Conservation (phyloP, 2,113 vertebrate genomes). For the Chloropsis hardwickii region DNA sequence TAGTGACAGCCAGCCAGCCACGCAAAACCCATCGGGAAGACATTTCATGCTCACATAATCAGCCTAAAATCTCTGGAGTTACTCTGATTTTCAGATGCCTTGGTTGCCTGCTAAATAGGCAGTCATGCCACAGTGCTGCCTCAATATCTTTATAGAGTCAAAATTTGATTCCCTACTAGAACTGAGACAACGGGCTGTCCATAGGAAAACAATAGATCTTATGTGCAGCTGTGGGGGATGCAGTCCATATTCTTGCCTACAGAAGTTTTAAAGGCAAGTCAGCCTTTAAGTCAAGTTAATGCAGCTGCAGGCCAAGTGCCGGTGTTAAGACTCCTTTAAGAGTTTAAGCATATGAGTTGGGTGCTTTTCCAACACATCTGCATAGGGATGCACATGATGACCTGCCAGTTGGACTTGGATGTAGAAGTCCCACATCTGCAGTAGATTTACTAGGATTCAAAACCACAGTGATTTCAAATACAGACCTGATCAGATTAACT, state of each 20-base stretch:
- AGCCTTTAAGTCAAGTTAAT: neutral
- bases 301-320: neutral
- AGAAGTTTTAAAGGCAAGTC: neutral
- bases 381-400: slow-evolving; percentile 2
- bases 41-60: neutral
- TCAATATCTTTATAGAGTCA: neutral
- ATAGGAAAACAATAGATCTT: neutral
- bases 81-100: neutral
- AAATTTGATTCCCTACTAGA: neutral
- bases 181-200: neutral
- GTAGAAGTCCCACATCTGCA: slow-evolving; percentile 34
- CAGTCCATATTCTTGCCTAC: neutral
- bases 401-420: slow-evolving; percentile 21
- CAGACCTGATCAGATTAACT: neutral
- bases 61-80: neutral
- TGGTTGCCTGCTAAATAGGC: neutral
- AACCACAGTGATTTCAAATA: neutral
- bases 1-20: neutral
- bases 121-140: neutral
- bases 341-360: neutral
- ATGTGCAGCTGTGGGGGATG: neutral
- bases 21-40: neutral
- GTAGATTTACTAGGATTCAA: slow-evolving; percentile 8
- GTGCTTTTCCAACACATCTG: slow-evolving; percentile 25
- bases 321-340: slow-evolving; percentile 24